Evolutionary conservation across 2,113 vertebrate species (phyloP).

Genomic region (Myrmecobius fasciatus): DNA sequence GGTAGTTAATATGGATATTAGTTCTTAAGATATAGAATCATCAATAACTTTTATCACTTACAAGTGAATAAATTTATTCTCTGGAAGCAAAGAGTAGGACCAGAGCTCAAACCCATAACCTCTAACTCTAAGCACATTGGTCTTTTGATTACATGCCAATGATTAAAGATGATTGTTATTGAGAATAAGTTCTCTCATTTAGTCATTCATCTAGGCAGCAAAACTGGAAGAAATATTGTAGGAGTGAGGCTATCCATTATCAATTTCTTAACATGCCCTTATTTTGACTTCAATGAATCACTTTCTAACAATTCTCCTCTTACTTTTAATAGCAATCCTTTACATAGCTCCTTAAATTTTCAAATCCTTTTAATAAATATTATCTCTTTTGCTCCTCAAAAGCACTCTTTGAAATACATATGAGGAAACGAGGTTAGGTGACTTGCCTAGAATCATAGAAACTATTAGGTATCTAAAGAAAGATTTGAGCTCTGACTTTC

Average conservation of each 20-base stretch:
- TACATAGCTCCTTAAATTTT: background rate
- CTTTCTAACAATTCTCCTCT: background rate
- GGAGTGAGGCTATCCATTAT: background rate
- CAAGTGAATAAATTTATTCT: background rate
- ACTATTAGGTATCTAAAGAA: background rate
- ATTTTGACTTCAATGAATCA: background rate
- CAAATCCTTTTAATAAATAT: background rate
- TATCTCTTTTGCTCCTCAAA: background rate
- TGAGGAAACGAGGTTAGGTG: background rate
- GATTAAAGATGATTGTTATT: background rate
- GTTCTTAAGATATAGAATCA: background rate
- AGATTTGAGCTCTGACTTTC: background rate
- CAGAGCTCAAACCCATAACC: background rate
- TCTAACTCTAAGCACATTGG: background rate
- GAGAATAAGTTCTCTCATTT: background rate
- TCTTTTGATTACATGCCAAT: background rate
- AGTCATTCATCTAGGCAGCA: background rate
- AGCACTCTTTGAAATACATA: background rate
- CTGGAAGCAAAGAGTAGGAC: background rate
- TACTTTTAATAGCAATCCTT: background rate
- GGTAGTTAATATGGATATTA: background rate
- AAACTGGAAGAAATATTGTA: background rate
- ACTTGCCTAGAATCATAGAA: background rate
- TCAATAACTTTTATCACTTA: background rate
- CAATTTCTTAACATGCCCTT: background rate